Evolutionary conservation across 2,888 invertebrate species (phyloP).

Genomic region (Ophonus ardosiacus): DNA sequence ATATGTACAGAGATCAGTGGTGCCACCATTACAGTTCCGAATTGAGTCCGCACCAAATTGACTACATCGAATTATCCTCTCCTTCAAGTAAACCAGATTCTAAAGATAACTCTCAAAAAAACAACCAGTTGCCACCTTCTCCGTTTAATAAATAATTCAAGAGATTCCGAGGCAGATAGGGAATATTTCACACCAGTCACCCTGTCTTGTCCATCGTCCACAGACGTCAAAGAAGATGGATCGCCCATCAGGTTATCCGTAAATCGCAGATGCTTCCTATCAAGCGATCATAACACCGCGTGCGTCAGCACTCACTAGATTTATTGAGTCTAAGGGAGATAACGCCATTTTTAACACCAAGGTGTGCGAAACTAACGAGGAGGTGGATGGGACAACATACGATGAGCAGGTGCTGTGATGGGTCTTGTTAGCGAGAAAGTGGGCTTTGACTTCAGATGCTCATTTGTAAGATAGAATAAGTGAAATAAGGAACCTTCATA

Average conservation of each 20-base stretch:
- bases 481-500: not conserved
- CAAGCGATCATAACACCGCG: conserved; percentile 43
- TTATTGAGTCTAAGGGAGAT: conserved; percentile 43
- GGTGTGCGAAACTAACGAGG: conserved; percentile 47
- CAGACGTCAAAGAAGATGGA: conserved; percentile 71
- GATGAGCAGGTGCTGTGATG: conserved; percentile 17
- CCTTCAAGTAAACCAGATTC: conserved; percentile 35
- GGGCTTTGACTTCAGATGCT: not conserved
- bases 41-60: not conserved
- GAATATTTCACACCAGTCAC: conserved; percentile 52
- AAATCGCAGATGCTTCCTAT: conserved; percentile 45
- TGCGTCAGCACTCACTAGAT: conserved; percentile 42
- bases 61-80: not conserved
- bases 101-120: conserved; percentile 33
- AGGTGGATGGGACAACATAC: conserved; percentile 24
- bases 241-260: conserved; percentile 66
- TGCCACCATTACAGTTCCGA: too few relatives aligned
- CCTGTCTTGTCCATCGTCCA: conserved; percentile 48
- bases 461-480: not conserved
- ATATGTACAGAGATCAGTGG: too few relatives aligned
- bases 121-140: conserved; percentile 41
- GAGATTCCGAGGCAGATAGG: conserved; percentile 37
- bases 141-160: conserved; percentile 57
- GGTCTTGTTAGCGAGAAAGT: conserved; percentile 21
- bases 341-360: conserved; percentile 38